Base-by-base conservation (phyloP, 2,888 invertebrate genomes). In the Trichacis sp. region DNA sequence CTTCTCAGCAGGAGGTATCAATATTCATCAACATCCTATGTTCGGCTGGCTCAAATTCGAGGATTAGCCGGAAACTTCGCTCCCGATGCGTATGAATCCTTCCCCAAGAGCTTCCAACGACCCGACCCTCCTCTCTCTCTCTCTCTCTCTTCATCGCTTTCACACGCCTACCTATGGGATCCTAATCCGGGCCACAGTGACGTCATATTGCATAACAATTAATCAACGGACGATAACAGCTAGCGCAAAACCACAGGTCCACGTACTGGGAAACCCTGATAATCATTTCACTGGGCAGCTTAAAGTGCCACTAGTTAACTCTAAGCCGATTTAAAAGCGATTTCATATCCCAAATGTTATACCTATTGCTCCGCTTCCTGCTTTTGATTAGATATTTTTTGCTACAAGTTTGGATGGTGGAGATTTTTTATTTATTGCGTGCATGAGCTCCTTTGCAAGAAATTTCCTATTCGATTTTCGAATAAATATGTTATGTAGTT, bases 181-280 rank as follows among this genome's bases (percentile, higher is more conserved):
- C 81, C 82, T 82, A 83, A 82, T 83, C 82, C 82, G 76, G 77
- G 71, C 73, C 77, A 75, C 75, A 74, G 79, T 82, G 81, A 83
- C 82, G 83, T 84, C 84, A 84, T 84, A 84, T 84, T 84, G 84
- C 84, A 84, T 84, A 84, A 82, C 84, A 84, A 84, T 84, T 84
- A 84, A 84, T 84, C 84, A 83, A 81, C 78, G 82, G 76, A 78
- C 75, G 83, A 83, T 82, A 81, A 82, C 82, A 80, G 82, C 80
- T 77, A 72, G 75, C 74, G 72, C 70, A 72, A 71, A 72, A 80
- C 77, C 78, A 70, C 71, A 69, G 61, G 72, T 70, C 76, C 72
- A 75, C 75, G 79, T 80, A 79, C 79, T 81, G 82, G 80, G 78
- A 79, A 80, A 73, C 78, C 77, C 82, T 82, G 84, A 84, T 84